phyloP scores from a whole-genome alignment of 2,113 vertebrate species.

The Pelobates fuscus region DNA sequence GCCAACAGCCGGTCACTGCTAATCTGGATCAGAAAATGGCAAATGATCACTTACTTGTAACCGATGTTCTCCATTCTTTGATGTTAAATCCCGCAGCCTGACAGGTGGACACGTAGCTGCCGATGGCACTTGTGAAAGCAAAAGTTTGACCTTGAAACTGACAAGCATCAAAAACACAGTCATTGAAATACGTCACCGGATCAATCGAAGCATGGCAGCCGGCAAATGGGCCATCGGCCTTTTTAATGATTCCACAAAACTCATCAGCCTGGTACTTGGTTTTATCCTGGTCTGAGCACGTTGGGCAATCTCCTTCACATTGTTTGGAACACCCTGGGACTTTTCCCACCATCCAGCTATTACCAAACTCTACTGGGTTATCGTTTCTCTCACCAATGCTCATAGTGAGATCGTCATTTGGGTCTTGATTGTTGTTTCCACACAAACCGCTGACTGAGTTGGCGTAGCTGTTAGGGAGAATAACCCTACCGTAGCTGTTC shows the following conservation, averaged over 20 bases:
- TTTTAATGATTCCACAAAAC: conserved; percentile 52
- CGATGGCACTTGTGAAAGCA: conserved; percentile 52
- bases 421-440: conserved; percentile 62
- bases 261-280: conserved; percentile 29
- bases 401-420: conserved; percentile 62
- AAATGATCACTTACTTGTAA: neutral
- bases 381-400: conserved; percentile 51
- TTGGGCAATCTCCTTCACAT: conserved; percentile 42
- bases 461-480: conserved; percentile 58
- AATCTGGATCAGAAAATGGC: no score
- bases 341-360: conserved; percentile 60
- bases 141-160: conserved; percentile 53
- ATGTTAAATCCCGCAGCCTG: conserved; percentile 50
- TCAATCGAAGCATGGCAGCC: conserved; percentile 53
- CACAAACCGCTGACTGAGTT: conserved; percentile 68
- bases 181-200: conserved; percentile 52
- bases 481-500: conserved; percentile 58
- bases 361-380: conserved; percentile 62
- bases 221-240: conserved; percentile 56
- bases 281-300: neutral
- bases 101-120: conserved; percentile 56
- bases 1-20: no score
- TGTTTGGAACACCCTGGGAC: conserved; percentile 56
- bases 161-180: conserved; percentile 62
- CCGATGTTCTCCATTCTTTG: conserved; percentile 53